These are phyloP conservation scores for Drosophila micromelanica DNA, from an alignment of 1,140 invertebrate species.

Conservation along the genomic window DNA sequence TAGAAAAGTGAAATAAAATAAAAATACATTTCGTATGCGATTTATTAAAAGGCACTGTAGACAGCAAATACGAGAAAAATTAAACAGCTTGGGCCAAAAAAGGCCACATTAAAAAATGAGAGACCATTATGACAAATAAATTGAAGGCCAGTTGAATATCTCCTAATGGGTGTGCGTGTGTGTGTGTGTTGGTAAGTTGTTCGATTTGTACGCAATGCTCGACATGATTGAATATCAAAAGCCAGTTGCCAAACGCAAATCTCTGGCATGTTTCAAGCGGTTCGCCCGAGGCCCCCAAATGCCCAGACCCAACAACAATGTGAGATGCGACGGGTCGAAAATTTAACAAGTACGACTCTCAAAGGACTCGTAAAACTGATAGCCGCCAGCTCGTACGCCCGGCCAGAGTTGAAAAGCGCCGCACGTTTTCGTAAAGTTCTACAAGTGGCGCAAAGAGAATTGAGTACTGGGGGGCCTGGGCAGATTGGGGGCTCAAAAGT, in stretches of 20 bases:
- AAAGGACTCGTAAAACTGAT: constrained; percentile 79
- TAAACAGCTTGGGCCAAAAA: constrained; percentile 1
- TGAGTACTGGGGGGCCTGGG: constrained; percentile 5
- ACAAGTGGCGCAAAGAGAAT: constrained; percentile 62
- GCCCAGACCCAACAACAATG: constrained; percentile 18
- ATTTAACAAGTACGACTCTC: constrained; percentile 74
- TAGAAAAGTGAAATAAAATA: constrained; percentile 17
- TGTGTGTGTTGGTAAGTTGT: constrained; percentile 21
- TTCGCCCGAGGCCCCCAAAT: neutral
- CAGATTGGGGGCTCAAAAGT: neutral
- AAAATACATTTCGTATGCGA: constrained; percentile 27
- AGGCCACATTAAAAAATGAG: constrained; percentile 64
- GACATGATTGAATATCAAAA: constrained; percentile 82
- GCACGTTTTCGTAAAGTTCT: constrained; percentile 73
- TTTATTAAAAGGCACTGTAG: constrained; percentile 41
- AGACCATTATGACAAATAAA: constrained; percentile 72
- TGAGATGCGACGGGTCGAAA: constrained; percentile 37
- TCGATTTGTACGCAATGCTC: constrained; percentile 49
- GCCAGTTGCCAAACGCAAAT: constrained; percentile 74
- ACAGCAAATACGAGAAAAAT: constrained; percentile 13
- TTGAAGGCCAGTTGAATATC: constrained; percentile 65
- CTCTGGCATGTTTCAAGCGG: constrained; percentile 68
- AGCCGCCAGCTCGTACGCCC: constrained; percentile 38
- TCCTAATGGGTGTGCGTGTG: constrained; percentile 4
- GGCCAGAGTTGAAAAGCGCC: constrained; percentile 64